phyloP scores from a whole-genome alignment of 2,113 vertebrate species.

The Macquaria australasica region DNA sequence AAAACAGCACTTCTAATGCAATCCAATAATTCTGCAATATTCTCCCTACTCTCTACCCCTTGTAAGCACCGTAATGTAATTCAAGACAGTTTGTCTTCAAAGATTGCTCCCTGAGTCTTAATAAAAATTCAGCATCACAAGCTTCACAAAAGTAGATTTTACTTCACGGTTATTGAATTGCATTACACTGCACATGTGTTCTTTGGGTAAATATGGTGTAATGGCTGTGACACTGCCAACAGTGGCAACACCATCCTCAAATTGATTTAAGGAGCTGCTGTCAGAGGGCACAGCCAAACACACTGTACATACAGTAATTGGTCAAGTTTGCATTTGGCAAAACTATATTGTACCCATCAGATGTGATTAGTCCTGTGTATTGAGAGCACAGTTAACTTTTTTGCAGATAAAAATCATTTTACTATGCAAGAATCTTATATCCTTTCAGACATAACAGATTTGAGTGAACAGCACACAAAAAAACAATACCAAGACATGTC shows the following conservation, averaged over 20 bases:
- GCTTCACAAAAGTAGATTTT: background rate
- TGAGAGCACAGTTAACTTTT: background rate
- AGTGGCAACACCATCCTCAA: background rate
- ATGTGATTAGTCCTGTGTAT: background rate
- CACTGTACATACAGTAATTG: background rate
- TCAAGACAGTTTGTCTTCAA: background rate
- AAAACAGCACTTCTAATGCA: background rate
- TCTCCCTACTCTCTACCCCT: background rate
- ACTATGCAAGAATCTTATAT: background rate
- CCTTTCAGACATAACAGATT: background rate
- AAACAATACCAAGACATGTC: background rate
- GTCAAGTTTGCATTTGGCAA: background rate
- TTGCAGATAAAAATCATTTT: background rate
- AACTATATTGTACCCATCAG: background rate
- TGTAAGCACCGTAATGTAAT: background rate
- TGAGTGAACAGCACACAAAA: background rate
- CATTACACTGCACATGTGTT: background rate
- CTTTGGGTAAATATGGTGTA: background rate
- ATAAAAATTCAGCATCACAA: background rate
- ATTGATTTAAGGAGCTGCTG: background rate
- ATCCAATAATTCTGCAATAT: background rate
- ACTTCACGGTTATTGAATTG: background rate
- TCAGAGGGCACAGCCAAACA: background rate
- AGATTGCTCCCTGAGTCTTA: background rate
- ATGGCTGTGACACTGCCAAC: background rate